phyloP scores from a whole-genome alignment of 2,113 vertebrate genomes.

The Cisticola juncidis region DNA sequence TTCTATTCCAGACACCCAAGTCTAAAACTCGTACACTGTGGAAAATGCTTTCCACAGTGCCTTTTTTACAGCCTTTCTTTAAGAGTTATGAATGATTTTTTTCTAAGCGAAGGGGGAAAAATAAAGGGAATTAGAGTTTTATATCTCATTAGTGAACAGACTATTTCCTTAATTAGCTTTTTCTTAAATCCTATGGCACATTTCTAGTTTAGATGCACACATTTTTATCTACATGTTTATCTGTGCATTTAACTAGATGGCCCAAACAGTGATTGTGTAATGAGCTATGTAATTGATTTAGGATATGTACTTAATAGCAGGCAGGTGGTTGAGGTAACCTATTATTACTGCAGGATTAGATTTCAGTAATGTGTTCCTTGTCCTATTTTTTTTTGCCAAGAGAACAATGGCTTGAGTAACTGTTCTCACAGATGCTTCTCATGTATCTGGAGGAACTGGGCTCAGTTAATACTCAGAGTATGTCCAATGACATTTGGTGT shows the following conservation, averaged over 20 bases:
- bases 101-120: background rate
- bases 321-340: background rate
- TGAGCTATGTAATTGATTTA: conserved; percentile 13
- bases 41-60: background rate
- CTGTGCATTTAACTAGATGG: background rate
- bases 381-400: background rate
- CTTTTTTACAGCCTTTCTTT: background rate
- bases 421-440: background rate
- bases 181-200: background rate
- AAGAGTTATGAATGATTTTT: background rate
- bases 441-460: background rate
- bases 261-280: background rate
- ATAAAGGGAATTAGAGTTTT: background rate
- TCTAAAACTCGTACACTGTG: background rate
- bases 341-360: background rate
- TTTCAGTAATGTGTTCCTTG: background rate
- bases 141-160: background rate
- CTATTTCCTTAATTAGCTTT: background rate
- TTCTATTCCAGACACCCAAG: background rate
- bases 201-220: background rate
- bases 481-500: background rate
- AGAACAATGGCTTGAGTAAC: background rate
- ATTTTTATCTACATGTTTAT: background rate
- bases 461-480: background rate
- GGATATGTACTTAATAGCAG: background rate